Percentiles rank a stretch among this genome's conserved stretches.
These are phyloP conservation scores for Pissodes strobi DNA, from an alignment of 1,140 invertebrate species.

Conservation along the genomic window DNA sequence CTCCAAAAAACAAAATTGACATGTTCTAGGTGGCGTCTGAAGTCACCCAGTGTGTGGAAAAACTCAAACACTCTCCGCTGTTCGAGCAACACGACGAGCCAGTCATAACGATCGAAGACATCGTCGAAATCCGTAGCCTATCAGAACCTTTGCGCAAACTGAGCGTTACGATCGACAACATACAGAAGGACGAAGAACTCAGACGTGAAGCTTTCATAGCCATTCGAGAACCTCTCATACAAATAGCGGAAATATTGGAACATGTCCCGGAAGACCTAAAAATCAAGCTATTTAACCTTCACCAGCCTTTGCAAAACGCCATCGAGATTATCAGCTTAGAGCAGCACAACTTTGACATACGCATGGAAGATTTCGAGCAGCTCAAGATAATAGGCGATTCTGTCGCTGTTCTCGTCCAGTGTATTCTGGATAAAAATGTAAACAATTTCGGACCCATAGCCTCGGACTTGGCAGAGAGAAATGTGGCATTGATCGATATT, in stretches of 20 bases:
- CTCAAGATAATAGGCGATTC: conserved; percentile 23
- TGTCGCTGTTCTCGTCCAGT: conserved; percentile 1
- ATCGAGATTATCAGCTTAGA: conserved; percentile 51
- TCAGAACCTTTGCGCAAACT: conserved; percentile 41
- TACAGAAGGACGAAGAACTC: conserved; percentile 40
- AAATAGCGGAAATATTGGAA: conserved; percentile 39
- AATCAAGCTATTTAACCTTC: conserved; percentile 31
- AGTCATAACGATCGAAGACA: conserved; percentile 38
- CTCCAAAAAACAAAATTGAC: not conserved
- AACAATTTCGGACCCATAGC: conserved; percentile 11
- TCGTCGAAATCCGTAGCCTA: conserved; percentile 41
- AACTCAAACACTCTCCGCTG: conserved; percentile 39
- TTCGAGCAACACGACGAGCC: conserved; percentile 36
- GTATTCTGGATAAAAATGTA: conserved; percentile 10
- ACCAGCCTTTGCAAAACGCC: conserved; percentile 43
- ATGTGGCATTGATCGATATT: conserved; percentile 1
- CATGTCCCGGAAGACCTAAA: conserved; percentile 36
- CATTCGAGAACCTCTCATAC: conserved; percentile 36
- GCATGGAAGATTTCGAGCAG: conserved; percentile 24
- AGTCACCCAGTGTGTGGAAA: conserved; percentile 46
- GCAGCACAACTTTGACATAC: conserved; percentile 44
- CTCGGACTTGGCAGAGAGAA: conserved; percentile 16
- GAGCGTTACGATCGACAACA: conserved; percentile 33
- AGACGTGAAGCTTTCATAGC: conserved; percentile 39
- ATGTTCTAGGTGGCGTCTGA: conserved; percentile 38